phyloP scores from a whole-genome alignment of 2,113 vertebrate genomes.

The Calidris pygmaea region DNA sequence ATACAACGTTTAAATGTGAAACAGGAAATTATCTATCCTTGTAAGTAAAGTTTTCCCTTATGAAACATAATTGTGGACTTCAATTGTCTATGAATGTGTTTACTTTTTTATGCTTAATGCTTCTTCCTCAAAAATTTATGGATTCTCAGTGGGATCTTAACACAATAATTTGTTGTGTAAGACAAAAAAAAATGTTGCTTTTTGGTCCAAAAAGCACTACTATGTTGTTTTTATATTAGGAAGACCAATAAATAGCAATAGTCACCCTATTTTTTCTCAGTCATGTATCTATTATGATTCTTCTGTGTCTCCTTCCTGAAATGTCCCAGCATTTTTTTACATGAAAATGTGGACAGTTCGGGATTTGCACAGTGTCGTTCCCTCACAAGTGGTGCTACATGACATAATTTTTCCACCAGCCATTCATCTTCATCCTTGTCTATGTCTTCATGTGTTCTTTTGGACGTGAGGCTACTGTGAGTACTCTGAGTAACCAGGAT shows the following conservation, averaged over 20 bases:
- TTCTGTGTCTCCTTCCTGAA: neutral
- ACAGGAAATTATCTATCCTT: neutral
- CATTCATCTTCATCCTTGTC: neutral
- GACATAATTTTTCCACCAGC: neutral
- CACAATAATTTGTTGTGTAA: neutral
- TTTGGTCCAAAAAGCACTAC: neutral
- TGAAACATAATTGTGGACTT: neutral
- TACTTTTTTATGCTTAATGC: neutral
- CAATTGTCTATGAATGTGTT: neutral
- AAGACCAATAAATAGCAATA: neutral
- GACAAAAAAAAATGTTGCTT: neutral
- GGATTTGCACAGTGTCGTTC: neutral
- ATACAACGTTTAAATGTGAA: neutral
- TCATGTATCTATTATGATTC: neutral
- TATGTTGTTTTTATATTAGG: neutral
- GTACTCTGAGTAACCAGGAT: neutral
- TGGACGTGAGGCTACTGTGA: neutral
- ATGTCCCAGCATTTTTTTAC: neutral
- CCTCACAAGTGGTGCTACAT: neutral
- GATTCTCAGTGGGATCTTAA: neutral
- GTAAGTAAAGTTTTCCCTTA: neutral
- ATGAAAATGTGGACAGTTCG: neutral
- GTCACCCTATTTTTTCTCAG: neutral
- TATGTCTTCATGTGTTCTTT: accelerated
- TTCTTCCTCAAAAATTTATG: neutral